Evolutionary conservation across 2,113 vertebrate species (phyloP), one percentile per base, ranked within the genome.

Genomic region (Ascaphus truei): DNA sequence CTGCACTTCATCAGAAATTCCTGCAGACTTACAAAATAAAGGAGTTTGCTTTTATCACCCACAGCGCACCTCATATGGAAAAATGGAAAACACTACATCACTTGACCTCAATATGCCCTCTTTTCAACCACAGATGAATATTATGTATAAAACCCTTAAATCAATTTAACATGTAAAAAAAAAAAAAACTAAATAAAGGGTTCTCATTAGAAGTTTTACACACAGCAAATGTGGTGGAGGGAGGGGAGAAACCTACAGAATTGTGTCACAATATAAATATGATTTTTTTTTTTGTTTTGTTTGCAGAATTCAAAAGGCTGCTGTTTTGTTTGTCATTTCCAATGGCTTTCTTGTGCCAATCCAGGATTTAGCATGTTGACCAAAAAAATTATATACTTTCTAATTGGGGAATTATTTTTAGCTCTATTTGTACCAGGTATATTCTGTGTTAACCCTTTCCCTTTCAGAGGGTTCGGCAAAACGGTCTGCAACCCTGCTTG

Each of bases 51-150:
- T 90, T 89, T 88, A 89, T 89, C 88, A 79, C 79, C 80, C 80
- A 82, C 80, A 80, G 82, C 60, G 78, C 88, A 80, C 61, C 82
- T 90, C 90, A 77, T 82, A 85, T 84, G 88, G 90, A 92, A 90
- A 88, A 92, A 93, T 90, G 87, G 89, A 93, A 89, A 90, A 90
- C 87, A 91, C 92, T 92, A 91, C 92, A 94, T 94, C 91, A 93
- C 86, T 86, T 94, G 94, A 95, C 93, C 93, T 88, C 23, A 39
- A 80, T 75, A 75, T 92, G 92, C 88, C 90, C 91, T 89, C 86
- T 80, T 78, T 83, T 80, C 81, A 90, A 90, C 86, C 83, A 64
- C 85, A 92, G 84, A 89, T 79, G 77, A 86, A 83, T 85, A 86
- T 76, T 85, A 83, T 83, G 82, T 83, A 89, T 81, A 86, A 84